These are phyloP conservation scores for Pseudorectes ferrugineus DNA, from an alignment of 2,113 vertebrate genomes.

Conservation along the genomic window DNA sequence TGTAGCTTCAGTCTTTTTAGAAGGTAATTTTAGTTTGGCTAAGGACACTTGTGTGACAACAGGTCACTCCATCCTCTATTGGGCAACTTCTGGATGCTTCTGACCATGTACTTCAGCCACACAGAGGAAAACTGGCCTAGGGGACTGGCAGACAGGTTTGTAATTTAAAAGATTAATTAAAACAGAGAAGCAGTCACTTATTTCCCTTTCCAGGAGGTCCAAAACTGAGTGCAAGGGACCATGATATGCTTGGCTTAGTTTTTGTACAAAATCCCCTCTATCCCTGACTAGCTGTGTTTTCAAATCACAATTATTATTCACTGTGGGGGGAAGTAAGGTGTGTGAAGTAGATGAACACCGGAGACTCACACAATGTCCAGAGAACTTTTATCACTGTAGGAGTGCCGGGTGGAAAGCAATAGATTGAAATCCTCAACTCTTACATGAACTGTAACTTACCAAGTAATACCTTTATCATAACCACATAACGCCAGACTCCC, in stretches of 20 bases:
- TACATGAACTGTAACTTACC: not conserved
- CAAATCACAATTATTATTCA: not conserved
- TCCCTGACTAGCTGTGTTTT: not conserved
- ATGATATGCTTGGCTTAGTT: not conserved
- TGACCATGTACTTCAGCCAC: not conserved
- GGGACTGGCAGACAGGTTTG: not conserved
- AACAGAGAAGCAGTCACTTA: not conserved
- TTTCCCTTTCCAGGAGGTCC: not conserved
- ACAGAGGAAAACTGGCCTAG: not conserved
- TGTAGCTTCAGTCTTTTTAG: not conserved
- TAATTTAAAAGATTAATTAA: not conserved
- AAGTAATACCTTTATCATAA: not conserved
- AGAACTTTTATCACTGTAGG: not conserved
- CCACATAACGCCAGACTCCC: not conserved
- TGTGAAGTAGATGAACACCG: not conserved
- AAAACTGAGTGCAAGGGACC: not conserved
- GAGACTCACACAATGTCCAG: not conserved
- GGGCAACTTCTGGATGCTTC: not conserved
- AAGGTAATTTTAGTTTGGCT: not conserved
- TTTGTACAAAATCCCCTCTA: not conserved
- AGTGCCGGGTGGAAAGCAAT: not conserved
- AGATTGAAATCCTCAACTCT: not conserved
- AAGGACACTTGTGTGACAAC: not conserved
- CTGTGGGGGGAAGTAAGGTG: not conserved
- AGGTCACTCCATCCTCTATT: not conserved